Conservation (phyloP, 1,140 invertebrate genomes). For the Drosophila quadrilineata region DNA sequence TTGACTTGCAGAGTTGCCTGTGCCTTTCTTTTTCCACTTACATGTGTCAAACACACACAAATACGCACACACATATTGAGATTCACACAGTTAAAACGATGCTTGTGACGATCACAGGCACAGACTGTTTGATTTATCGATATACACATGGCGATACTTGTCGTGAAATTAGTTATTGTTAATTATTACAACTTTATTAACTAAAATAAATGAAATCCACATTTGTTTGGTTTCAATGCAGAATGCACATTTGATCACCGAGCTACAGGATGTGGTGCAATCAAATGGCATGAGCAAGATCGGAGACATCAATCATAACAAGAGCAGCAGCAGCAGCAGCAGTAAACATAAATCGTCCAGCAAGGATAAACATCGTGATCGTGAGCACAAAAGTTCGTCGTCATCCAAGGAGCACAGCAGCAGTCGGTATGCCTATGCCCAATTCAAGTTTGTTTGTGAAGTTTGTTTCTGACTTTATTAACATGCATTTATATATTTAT, state of each 20-base stretch:
- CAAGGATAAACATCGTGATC: slow-evolving; percentile 82
- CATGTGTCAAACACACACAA: slow-evolving; percentile 3
- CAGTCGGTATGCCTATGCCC: slow-evolving; percentile 82
- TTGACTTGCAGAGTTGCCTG: slow-evolving; percentile 25
- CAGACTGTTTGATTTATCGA: slow-evolving; percentile 6
- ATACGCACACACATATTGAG: not conserved
- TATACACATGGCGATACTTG: too few relatives aligned
- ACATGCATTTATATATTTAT: not conserved
- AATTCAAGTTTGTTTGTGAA: too few relatives aligned
- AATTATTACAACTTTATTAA: too few relatives aligned
- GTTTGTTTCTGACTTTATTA: too few relatives aligned
- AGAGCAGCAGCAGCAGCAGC: slow-evolving; percentile 83
- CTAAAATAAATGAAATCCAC: too few relatives aligned
- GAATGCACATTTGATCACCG: too few relatives aligned
- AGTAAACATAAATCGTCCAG: slow-evolving; percentile 86
- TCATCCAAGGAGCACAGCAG: slow-evolving; percentile 78
- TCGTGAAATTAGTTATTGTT: too few relatives aligned
- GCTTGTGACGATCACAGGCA: slow-evolving; percentile 15
- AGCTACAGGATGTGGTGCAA: too few relatives aligned
- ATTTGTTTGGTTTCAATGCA: too few relatives aligned
- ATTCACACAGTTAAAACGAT: not conserved
- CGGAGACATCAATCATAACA: slow-evolving; percentile 83
- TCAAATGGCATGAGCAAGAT: slow-evolving; percentile 82
- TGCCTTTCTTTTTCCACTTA: too few relatives aligned
- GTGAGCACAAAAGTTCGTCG: slow-evolving; percentile 81